Base-by-base conservation (phyloP, 2,888 invertebrate species). In the Baccha elongata region DNA sequence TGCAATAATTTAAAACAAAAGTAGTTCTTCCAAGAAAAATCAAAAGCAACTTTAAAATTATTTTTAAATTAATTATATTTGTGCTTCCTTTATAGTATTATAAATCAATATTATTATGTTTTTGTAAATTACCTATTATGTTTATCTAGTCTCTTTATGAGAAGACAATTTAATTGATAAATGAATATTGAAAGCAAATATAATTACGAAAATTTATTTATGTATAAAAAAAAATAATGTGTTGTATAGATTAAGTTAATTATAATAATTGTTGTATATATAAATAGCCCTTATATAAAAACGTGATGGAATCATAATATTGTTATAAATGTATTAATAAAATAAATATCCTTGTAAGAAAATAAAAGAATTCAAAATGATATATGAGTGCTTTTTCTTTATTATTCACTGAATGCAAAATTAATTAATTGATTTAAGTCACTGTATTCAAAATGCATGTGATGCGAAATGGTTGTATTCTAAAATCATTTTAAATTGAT, bases 71-170 rank as follows among this genome's bases (percentile, higher is more conserved):
- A 37, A 4, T 13, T 13, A 48, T 13, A 48, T 10, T 50, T 64
- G 53, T 76, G 67, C 44, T 68, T 55, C 65, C 65, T 50, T 67
- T 67, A 58, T 37, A 71, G 32, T 53, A 13, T 62, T 37, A 13
- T 26, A 29, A n/a, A 50, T 40, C 2, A 26, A 65, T 44, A 19
- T 48, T n/a, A n/a, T n/a, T 15, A 32, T 15, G 11, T 17, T n/a
- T 29, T 60, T 52, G 37, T 62, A 64, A 8, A 55, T 8, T 64
- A 44, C n/a, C n/a, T n/a, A n/a, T n/a, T 75, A 53, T 72, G 15
- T 64, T 50, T 64, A 44, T 83, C 83, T 83, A 83, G 83, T 83
- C 83, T 83, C 83, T 83, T 35, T 78, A 83, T 78, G 83, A 83
- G 81, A 81, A 68, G 32, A 69, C 15, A 37, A 26, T 35, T 32